Evolutionary conservation across 2,113 vertebrate genomes (phyloP), one percentile per base, ranked within the genome.

Genomic region (Thymallus thymallus): DNA sequence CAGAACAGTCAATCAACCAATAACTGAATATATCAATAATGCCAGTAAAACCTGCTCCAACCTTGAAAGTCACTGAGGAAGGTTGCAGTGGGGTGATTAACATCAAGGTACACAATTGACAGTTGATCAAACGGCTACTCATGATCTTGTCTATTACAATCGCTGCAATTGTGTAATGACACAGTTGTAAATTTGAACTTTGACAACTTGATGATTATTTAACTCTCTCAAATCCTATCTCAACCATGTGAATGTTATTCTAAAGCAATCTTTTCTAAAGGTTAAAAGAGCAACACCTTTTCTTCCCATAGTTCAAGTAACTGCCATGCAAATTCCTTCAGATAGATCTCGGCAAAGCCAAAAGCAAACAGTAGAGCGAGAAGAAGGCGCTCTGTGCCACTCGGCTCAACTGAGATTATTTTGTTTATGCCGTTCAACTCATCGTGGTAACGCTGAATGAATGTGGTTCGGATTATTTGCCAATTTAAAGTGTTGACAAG

Each of bases 301-400:
- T 56, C 32, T n/a, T 68, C 60, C 69, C 16, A 41, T 71, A 32
- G 65, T 67, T 6, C 13, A 73, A 85, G 69, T 76, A 93, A 92
- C 91, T 92, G 92, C 90, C 90, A 93, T 93, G 92, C 92, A 93
- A 93, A 93, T 93, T 72, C 69, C 29, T 22, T 72, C 61, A 30
- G 61, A 41, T 10, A 74, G 73, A 82, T 78, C 68, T 24, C 14
- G 24, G 46, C 48, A 46, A 76, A 85, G 64, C 63, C 48, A 66
- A 75, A 80, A 69, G 60, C 74, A 84, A 84, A 84, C 64, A 78
- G 45, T 16, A 46, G 41, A 5, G 18, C 7, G 35, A 41, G 35
- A 41, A 41, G 35, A 5, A 10, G 56, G 35, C 7, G 35, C 35
- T 41, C 18, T 20, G 18, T 20, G 56, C 18, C 18, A 24, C 3